These are phyloP conservation scores for Hydrolagus affinis DNA, from an alignment of 2,113 vertebrate species.

Conservation along the genomic window DNA sequence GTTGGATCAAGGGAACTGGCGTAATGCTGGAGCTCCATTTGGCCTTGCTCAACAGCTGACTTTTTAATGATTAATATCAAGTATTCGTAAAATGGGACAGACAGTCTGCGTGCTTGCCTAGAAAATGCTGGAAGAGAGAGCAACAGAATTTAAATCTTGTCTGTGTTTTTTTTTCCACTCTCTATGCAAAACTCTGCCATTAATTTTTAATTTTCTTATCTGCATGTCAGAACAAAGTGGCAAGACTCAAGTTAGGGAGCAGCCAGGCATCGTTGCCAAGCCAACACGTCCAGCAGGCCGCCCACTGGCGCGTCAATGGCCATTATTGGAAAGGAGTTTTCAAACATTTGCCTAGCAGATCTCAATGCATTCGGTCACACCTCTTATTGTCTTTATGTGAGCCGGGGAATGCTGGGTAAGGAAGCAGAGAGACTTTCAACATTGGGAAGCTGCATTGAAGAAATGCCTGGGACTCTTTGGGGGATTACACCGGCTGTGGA, in stretches of 20 bases:
- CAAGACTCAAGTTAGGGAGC: constrained; percentile 51
- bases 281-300: constrained; percentile 65
- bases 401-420: constrained; percentile 79
- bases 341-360: constrained; percentile 55
- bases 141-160: not conserved
- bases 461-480: constrained; percentile 57
- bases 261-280: constrained; percentile 77
- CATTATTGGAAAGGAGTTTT: constrained; percentile 65
- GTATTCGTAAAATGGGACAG: not conserved
- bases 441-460: constrained; percentile 66
- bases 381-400: constrained; percentile 88
- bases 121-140: not conserved
- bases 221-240: constrained; percentile 44
- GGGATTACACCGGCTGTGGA: constrained; percentile 56
- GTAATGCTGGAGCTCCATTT: not conserved
- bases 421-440: constrained; percentile 70
- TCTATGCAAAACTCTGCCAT: constrained; percentile 48
- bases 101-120: not conserved
- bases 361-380: constrained; percentile 87
- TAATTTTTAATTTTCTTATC: constrained; percentile 57
- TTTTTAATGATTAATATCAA: constrained; percentile 13
- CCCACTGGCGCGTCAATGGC: constrained; percentile 68
- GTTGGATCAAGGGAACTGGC: not conserved
- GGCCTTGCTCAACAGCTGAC: not conserved
- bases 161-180: constrained; percentile 42